Conservation (phyloP, 1,140 invertebrate species). For the Cyphomyrmex costatus region DNA sequence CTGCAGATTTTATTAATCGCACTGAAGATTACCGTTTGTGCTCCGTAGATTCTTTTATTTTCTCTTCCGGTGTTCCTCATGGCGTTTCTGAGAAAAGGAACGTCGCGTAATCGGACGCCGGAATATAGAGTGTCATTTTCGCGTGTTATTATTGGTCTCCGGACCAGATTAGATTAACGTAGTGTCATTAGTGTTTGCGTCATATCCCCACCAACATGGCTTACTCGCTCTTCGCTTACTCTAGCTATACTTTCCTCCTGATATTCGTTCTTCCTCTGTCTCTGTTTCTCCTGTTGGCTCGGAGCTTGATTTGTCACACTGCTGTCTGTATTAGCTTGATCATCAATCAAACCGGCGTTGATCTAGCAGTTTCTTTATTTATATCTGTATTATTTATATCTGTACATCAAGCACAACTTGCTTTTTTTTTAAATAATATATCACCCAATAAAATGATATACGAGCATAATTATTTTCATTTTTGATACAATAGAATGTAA, state of each 20-base stretch:
- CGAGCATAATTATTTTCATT: not conserved
- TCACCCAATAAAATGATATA: not conserved
- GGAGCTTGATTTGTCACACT: constrained; percentile 54
- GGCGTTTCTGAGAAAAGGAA: constrained; percentile 36
- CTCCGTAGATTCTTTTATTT: constrained; percentile 17
- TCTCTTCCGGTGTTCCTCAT: constrained; percentile 47
- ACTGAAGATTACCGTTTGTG: not conserved
- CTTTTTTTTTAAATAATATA: not conserved
- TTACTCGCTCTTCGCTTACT: constrained; percentile 44
- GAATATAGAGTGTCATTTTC: constrained; percentile 72
- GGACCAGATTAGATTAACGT: constrained; percentile 76
- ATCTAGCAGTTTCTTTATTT: constrained; percentile 9
- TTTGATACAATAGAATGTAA: not conserved
- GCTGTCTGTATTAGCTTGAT: constrained; percentile 36
- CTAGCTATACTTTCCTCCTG: not conserved
- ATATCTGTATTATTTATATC: not conserved
- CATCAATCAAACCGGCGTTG: constrained; percentile 21
- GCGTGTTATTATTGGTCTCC: constrained; percentile 73
- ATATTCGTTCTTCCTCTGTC: constrained; percentile 36
- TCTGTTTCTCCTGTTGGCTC: constrained; percentile 54
- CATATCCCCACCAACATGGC: constrained; percentile 64
- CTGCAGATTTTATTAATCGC: not conserved
- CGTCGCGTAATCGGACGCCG: constrained; percentile 51
- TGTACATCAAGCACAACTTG: not conserved
- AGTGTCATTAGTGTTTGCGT: constrained; percentile 74